Base-by-base conservation (phyloP, 2,113 vertebrate species). In the Pollachius pollachius region DNA sequence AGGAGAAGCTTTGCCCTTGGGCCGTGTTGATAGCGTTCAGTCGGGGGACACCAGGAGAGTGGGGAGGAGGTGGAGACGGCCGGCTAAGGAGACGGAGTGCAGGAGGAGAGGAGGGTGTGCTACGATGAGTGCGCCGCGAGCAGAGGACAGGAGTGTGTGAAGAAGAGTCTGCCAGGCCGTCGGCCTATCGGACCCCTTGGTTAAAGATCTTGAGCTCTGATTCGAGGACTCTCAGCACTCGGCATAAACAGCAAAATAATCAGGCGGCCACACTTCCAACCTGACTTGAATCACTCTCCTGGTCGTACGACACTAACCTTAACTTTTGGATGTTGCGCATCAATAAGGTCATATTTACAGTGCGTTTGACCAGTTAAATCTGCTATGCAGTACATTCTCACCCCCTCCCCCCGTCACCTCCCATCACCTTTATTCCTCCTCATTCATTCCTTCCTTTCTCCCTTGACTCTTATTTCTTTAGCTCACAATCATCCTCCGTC, bases 211-310 rank as follows among this genome's bases (percentile, higher is more conserved):
- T 78, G 68, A 73, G 30, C 79, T 87, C 80, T 90, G 89, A 90
- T 90, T 90, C 87, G 89, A 89, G 88, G 80, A 77, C 84, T 80
- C 88, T 89, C 65, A 77, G 67, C 65, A 69, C 81, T 84, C 77
- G 76, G 82, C 84, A 89, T 87, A 89, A 89, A 86, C 85, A 87
- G 85, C 77, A 65, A 83, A 86, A 89, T 86, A 89, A 91, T 89
- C 85, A 89, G 72, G 16, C 80, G 64, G 69, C 77, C 80, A 76
- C 71, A 76, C 72, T 69, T 52, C 65, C 75, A 69, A 68, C 66
- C 61, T 65, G 37, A 21, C 76, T 61, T 65, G 67, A 78, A 72
- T 74, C 75, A 67, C 64, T 72, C 71, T 62, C 21, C 23, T 13
- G 19, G 27, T 25, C 11, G 19, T 64, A 37, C 9, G 9, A 25